Evolutionary conservation across 2,113 vertebrate species (phyloP).

Genomic region (Nesogale talazaci): DNA sequence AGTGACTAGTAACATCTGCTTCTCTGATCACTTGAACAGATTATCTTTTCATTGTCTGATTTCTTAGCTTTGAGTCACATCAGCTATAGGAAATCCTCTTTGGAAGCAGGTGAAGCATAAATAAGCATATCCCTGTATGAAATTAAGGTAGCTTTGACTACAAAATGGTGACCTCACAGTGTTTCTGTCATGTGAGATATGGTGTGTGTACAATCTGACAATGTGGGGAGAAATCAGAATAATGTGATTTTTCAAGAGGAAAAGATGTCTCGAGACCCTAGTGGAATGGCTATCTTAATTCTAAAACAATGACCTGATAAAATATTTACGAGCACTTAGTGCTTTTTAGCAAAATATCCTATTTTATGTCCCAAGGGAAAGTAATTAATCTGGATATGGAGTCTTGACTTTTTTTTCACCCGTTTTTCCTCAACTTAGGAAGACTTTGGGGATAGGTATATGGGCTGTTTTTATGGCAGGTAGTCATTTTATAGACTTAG

Average conservation of each 20-base stretch:
- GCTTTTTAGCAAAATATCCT: conserved; percentile 83
- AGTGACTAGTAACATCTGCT: neutral
- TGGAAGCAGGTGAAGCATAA: conserved; percentile 32
- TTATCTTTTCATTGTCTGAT: conserved; percentile 49
- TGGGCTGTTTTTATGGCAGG: conserved; percentile 65
- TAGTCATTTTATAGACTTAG: conserved; percentile 63
- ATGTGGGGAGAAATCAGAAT: conserved; percentile 61
- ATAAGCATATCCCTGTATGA: neutral
- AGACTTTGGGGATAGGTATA: neutral
- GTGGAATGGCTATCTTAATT: conserved; percentile 69
- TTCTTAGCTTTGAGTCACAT: conserved; percentile 57
- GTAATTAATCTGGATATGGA: conserved; percentile 75
- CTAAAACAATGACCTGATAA: conserved; percentile 71
- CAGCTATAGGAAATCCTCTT: conserved; percentile 17
- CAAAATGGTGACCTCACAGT: neutral
- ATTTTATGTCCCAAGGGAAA: conserved; percentile 54
- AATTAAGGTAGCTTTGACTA: conserved; percentile 21
- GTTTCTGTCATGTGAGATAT: neutral
- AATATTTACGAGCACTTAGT: conserved; percentile 83
- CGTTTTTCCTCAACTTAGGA: conserved; percentile 37
- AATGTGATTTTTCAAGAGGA: conserved; percentile 72
- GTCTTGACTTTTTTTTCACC: conserved; percentile 51
- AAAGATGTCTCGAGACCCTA: conserved; percentile 73
- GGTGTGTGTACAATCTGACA: neutral
- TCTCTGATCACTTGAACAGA: conserved; percentile 41